Conservation (phyloP, 2,888 invertebrate species). For the Phasia obesa region DNA sequence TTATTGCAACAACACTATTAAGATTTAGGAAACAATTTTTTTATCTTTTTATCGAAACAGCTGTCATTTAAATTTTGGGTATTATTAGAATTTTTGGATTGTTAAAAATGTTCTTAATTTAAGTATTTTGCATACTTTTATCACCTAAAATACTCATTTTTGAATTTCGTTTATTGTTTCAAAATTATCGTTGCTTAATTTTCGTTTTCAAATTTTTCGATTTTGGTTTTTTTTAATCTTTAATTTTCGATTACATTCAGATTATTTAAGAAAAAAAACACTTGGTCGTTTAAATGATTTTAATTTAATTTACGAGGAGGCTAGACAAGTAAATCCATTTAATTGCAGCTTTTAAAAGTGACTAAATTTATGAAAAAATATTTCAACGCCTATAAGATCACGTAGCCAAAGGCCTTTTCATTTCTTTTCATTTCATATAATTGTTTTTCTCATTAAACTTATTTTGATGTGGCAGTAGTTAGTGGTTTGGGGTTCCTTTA, state of each 20-base stretch:
- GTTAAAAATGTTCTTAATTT: neutral
- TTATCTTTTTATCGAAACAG: too few species aligned
- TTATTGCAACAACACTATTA: too few species aligned
- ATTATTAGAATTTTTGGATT: too few species aligned
- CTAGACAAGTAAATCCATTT: constrained; percentile 54
- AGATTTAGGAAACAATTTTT: too few species aligned
- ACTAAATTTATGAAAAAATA: constrained; percentile 59
- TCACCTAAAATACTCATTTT: constrained; percentile 65
- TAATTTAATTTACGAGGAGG: constrained; percentile 27
- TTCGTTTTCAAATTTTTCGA: constrained; percentile 48
- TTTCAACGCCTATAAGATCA: constrained; percentile 54
- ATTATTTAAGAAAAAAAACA: constrained; percentile 26
- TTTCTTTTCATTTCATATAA: too few species aligned
- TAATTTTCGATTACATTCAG: constrained; percentile 29
- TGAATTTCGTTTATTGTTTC: constrained; percentile 25
- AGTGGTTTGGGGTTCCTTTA: constrained; percentile 14
- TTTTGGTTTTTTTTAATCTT: constrained; percentile 17
- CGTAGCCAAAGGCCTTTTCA: constrained; percentile 35
- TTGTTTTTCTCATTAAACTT: constrained; percentile 19
- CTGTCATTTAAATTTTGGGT: too few species aligned
- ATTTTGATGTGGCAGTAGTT: constrained; percentile 3
- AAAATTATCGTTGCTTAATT: constrained; percentile 25
- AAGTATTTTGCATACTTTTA: constrained; percentile 57
- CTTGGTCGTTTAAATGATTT: constrained; percentile 31
- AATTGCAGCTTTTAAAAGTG: constrained; percentile 63